Evolutionary conservation across 2,888 invertebrate species (phyloP), one percentile per base, ranked within the genome.

Genomic region (Pyrocoelia pectoralis): DNA sequence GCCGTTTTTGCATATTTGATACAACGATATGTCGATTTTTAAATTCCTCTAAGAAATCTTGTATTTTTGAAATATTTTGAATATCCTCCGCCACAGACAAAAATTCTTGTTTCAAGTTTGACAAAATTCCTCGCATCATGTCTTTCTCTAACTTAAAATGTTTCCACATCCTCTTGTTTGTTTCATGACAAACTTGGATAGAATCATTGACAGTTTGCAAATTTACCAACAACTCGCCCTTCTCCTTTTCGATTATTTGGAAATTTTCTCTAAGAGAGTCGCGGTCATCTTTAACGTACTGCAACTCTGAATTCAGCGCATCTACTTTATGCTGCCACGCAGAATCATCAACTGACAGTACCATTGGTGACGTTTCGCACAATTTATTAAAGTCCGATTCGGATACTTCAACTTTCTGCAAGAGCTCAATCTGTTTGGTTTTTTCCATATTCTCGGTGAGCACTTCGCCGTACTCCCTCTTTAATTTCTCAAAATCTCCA

Each of bases 401-500:
- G 24, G 4, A 3, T 6, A 6, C 24, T 24, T 24, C 24, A 6
- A 3, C 24, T 1, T 43, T 43, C 15, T 12, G 13, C 2, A 40
- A 65, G 14, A 73, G 74, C 19, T 68, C 68, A 5, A 76, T 46
- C 12, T 78, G 75, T 1, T 77, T 76, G 14, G 79, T 43, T 50
- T 78, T 57, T 10, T 50, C 56, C 65, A 52, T 54, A 51, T 53
- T 71, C 61, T 62, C 61, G 14, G 40, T 54, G n/a, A 61, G n/a
- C 4, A 65, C 56, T 10, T 53, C 58, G 2, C 51, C 58, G 38
- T 65, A 57, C 13, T 54, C 62, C 14, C 43, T 55, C 13, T 58
- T 82, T 0, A 89, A 78, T 40, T 84, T 82, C 1, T 76, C 74
- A 12, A 87, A 74, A 76, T 86, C 85, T 48, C 82, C 83, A 41